phyloP scores from a whole-genome alignment of 1,140 invertebrate species.

The Papilio helenus region DNA sequence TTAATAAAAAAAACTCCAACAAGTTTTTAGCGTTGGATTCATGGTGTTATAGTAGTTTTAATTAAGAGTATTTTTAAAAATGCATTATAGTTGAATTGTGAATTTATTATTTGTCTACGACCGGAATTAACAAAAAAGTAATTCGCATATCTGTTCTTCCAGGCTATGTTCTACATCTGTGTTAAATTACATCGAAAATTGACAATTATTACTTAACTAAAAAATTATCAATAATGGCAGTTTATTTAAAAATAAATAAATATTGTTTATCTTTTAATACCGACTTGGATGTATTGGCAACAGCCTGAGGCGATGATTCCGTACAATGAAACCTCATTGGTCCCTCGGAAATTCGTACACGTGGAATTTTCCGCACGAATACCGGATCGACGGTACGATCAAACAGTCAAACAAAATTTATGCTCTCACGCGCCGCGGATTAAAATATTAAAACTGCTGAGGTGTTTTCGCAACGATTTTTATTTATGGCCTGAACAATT shows the following conservation, averaged over 20 bases:
- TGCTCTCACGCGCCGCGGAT: slow-evolving; percentile 57
- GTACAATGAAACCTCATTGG: slow-evolving; percentile 13
- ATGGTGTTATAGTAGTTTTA: background rate
- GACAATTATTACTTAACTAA: too few relatives aligned
- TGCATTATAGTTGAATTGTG: too few relatives aligned
- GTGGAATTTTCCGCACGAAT: slow-evolving; percentile 42
- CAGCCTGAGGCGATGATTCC: slow-evolving; percentile 16
- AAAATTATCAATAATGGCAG: too few relatives aligned
- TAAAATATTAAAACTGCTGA: slow-evolving; percentile 78
- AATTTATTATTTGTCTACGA: too few relatives aligned
- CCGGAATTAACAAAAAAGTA: too few relatives aligned
- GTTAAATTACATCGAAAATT: too few relatives aligned
- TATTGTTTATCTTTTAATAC: slow-evolving; percentile 28
- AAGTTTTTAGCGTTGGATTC: background rate
- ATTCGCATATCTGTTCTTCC: too few relatives aligned
- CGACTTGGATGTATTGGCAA: background rate
- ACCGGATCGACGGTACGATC: slow-evolving; percentile 48
- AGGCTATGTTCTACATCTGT: too few relatives aligned
- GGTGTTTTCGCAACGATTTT: slow-evolving; percentile 70
- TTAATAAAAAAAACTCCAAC: slow-evolving; percentile 2
- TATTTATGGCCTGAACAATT: slow-evolving; percentile 70
- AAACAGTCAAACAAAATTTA: slow-evolving; percentile 71
- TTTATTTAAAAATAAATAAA: background rate
- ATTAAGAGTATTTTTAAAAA: too few relatives aligned
- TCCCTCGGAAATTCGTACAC: slow-evolving; percentile 18